Conservation (phyloP, 2,113 vertebrate genomes). For the Telmatochromis sp. region DNA sequence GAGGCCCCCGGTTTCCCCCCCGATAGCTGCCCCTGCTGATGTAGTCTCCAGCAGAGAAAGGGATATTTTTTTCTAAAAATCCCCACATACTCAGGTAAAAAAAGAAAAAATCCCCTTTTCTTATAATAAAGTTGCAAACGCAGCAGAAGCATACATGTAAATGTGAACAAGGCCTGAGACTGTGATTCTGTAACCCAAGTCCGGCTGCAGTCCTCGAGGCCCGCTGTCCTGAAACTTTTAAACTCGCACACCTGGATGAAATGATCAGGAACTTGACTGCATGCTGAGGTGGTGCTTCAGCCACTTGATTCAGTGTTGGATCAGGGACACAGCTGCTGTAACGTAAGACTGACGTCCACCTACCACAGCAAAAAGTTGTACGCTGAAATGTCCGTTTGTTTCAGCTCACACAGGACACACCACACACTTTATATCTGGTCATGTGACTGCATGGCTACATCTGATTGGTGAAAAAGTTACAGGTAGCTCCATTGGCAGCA, state of each 20-base stretch:
- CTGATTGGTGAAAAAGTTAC: background rate
- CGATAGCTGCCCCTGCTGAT: background rate
- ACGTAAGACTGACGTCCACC: background rate
- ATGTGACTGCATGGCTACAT: background rate
- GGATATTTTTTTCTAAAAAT: background rate
- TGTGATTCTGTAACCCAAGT: background rate
- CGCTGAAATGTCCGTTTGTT: background rate
- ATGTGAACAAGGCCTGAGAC: background rate
- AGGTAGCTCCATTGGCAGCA: background rate
- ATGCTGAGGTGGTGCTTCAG: background rate
- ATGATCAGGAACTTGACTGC: background rate
- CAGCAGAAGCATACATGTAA: background rate
- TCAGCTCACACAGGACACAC: background rate
- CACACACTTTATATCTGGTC: background rate
- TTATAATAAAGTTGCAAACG: background rate
- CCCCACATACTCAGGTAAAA: background rate
- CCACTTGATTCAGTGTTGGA: background rate
- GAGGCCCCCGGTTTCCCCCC: background rate
- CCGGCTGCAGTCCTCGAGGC: fast-evolving
- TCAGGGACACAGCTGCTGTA: background rate
- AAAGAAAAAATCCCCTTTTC: background rate
- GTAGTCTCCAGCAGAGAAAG: background rate
- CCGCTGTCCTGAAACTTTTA: background rate
- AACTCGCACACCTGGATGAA: background rate
- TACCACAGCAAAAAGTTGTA: background rate